phyloP scores from a whole-genome alignment of 2,888 invertebrate genomes.

The Phasia obesa region DNA sequence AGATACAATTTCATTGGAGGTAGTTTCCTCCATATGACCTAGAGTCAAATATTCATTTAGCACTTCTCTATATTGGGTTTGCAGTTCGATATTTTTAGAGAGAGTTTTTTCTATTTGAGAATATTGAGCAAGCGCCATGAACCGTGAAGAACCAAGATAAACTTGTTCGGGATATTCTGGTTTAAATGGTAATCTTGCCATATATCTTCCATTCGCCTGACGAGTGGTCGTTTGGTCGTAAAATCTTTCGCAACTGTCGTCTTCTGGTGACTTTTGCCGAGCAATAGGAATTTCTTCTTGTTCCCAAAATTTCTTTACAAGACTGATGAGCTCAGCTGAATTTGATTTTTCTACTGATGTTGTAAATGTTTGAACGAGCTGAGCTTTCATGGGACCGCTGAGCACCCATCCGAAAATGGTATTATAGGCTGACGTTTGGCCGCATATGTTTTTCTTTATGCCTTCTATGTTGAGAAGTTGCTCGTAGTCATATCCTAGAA shows the following conservation, averaged over 20 bases:
- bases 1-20: no score
- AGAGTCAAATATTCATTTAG: neutral
- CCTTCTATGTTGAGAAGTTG: no score
- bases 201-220: neutral
- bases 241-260: no score
- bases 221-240: neutral
- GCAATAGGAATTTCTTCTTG: neutral
- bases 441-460: neutral
- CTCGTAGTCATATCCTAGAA: no score
- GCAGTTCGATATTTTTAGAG: neutral
- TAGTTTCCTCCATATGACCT: no score
- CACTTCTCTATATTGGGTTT: neutral
- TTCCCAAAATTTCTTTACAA: neutral
- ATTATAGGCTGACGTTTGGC: neutral
- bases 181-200: neutral
- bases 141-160: neutral
- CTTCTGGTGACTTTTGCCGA: neutral
- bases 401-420: neutral
- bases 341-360: neutral
- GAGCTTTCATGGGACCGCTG: no score
- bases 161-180: neutral
- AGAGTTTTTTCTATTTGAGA: neutral
- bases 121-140: neutral
- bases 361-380: neutral
- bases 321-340: neutral